Evolutionary conservation across 2,797 vertebrate genomes (phyloP).

Genomic region (Muscicapa comitata): DNA sequence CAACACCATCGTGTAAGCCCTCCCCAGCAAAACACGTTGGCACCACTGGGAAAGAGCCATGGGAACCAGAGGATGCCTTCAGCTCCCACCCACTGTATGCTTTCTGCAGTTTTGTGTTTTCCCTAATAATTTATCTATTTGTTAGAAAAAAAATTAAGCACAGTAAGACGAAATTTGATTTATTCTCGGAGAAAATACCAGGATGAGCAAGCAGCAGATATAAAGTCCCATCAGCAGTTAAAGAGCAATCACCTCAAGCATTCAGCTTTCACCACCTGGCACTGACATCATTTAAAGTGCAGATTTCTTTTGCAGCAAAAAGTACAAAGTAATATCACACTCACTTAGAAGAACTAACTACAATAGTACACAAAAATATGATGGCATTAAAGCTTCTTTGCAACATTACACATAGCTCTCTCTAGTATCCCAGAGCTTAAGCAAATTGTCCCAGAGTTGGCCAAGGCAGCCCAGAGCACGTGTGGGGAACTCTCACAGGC

Average conservation of each 20-base stretch:
- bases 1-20: fast-evolving
- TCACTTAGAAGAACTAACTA: neutral
- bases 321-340: neutral
- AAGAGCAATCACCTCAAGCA: neutral
- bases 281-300: fast-evolving
- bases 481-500: neutral
- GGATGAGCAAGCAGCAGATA: neutral
- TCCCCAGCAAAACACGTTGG: neutral
- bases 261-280: neutral
- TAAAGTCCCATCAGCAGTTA: neutral
- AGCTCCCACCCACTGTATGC: neutral
- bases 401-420: neutral
- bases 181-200: neutral
- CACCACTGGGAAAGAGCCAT: neutral
- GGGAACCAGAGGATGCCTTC: neutral
- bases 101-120: neutral
- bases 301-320: neutral
- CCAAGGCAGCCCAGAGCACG: neutral
- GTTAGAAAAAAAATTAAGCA: neutral
- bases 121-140: too few species aligned
- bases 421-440: neutral
- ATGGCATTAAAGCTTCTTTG: neutral
- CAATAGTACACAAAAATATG: neutral
- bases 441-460: neutral
- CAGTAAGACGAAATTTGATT: neutral